Evolutionary conservation across 2,888 invertebrate genomes (phyloP).

Genomic region (Morpho deidamia): DNA sequence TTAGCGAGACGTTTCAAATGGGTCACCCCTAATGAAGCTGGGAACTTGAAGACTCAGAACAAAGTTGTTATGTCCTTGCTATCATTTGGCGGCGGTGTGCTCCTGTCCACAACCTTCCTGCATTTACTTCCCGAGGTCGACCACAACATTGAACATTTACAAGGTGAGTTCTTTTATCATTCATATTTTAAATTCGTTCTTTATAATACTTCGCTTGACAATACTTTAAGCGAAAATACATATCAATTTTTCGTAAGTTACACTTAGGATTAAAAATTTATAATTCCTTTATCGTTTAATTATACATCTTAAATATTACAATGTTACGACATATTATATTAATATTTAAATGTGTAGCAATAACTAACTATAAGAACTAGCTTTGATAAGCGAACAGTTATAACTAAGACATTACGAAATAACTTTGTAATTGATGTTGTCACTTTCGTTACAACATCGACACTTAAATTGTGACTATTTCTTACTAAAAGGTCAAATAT

Average conservation of each 20-base stretch:
- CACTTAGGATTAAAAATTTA: too few relatives aligned
- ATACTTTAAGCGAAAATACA: too few relatives aligned
- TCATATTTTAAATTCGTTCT: not conserved
- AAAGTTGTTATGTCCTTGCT: slow-evolving; percentile 79
- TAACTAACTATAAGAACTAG: not conserved
- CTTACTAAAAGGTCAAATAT: not conserved
- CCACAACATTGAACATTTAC: slow-evolving; percentile 81
- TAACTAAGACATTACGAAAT: not conserved
- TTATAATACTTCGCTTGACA: too few relatives aligned
- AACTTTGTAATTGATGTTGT: not conserved
- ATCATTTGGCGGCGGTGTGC: slow-evolving; percentile 91
- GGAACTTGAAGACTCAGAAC: slow-evolving; percentile 67
- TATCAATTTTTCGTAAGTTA: too few relatives aligned
- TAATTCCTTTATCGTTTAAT: too few relatives aligned
- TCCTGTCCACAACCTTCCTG: slow-evolving; percentile 88
- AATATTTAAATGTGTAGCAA: not conserved
- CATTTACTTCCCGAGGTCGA: slow-evolving; percentile 89
- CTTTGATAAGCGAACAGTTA: not conserved
- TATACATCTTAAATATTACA: not conserved
- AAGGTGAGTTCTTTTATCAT: slow-evolving; percentile 53
- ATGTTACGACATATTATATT: not conserved
- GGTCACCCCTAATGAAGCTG: slow-evolving; percentile 68
- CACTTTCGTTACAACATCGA: not conserved
- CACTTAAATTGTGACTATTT: not conserved
- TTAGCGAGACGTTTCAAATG: slow-evolving; percentile 82